Conservation (phyloP, 2,797 vertebrate species). For the Helarctos malayanus region DNA sequence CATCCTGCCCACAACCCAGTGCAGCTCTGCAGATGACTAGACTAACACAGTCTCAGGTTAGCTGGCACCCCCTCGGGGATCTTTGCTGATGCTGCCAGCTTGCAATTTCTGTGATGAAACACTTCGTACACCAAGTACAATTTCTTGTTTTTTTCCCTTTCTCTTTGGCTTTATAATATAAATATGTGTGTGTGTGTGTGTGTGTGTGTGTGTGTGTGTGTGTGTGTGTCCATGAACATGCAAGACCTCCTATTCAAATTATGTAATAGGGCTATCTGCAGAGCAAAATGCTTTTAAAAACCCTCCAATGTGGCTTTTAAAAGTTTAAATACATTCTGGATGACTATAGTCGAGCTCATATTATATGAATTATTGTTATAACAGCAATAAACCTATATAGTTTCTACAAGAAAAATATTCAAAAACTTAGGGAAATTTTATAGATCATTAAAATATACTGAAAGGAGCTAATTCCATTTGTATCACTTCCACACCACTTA, state of each 20-base stretch:
- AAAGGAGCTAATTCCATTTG: constrained; percentile 25
- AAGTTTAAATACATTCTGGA: neutral
- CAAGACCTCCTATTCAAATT: neutral
- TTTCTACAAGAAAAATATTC: constrained; percentile 35
- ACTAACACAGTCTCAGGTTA: neutral
- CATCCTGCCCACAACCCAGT: accelerated
- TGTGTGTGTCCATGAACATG: neutral
- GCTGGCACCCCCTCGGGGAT: neutral
- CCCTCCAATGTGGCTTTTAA: neutral
- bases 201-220: no score
- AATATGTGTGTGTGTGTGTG: neutral
- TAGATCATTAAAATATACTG: constrained; percentile 39
- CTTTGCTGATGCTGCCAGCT: neutral
- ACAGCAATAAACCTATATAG: neutral
- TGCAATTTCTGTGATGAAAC: neutral
- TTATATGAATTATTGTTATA: constrained; percentile 18
- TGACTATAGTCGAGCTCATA: neutral
- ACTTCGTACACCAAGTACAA: accelerated
- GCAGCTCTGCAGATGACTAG: neutral
- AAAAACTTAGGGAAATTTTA: neutral
- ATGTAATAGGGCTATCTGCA: neutral
- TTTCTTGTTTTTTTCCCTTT: neutral
- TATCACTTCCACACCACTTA: constrained; percentile 63
- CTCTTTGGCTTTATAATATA: neutral
- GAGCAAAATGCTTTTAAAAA: neutral